Evolutionary conservation across 2,888 invertebrate species (phyloP), one percentile per base, ranked within the genome.

Genomic region (Gymnosoma rotundatum): DNA sequence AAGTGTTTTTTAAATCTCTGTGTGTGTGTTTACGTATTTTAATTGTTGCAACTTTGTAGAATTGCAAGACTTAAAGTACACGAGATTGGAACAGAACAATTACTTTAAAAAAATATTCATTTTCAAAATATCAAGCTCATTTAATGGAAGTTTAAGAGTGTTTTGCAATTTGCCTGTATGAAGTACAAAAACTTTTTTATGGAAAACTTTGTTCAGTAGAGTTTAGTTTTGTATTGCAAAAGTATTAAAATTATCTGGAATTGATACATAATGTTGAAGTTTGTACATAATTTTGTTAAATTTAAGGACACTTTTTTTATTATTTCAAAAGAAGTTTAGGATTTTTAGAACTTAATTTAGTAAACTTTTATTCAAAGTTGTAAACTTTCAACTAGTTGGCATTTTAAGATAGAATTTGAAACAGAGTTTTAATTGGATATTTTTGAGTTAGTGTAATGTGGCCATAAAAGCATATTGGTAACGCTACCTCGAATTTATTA

Each of bases 51-150:
- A 20, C 21, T 5, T 25, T 25, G 25, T 25, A 25, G 4, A 25
- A 73, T 38, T 61, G 50, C 36, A 61, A 52, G 52, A 73, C 61
- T 73, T 73, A 48, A 61, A 38, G 20, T 38, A 50, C 32, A 61
- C 32, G 36, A 54, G 36, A 38, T 67, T 67, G 18, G 14, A 25
- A 18, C 14, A 48, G 18, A 16, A 52, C 52, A 20, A 52, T 2
- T 8, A 36, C 20, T 38, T 16, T 14, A 60, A 78, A 70, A 20
- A 5, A 50, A 38, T 58, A 38, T 10, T 64, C 20, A 38, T 63
- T 64, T 78, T 60, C 4, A 25, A 70, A 78, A 54, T 64, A 70
- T 70, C 63, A 58, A 50, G 32, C 32, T 25, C 18, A 9, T 36
- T 61, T 9, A 7, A 52, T 38, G 38, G 38, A 36, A 69, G 50